Percentiles rank a stretch among this genome's conserved stretches.
Evolutionary conservation across 2,797 vertebrate species (phyloP).

Genomic region (Lutjanus campechanus): DNA sequence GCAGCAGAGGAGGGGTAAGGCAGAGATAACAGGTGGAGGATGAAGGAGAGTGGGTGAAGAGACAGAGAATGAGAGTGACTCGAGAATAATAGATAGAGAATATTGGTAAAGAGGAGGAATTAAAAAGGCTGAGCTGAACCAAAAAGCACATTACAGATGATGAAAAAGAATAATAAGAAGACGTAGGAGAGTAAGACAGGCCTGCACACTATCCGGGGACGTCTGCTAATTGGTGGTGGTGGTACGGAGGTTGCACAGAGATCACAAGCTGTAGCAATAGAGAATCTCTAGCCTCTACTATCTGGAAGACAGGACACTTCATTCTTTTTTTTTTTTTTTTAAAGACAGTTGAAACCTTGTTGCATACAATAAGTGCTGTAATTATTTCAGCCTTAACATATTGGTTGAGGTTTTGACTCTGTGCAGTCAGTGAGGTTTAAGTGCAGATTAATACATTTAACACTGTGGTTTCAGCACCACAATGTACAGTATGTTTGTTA

Average conservation of each 20-base stretch:
- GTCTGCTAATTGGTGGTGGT: conserved; percentile 54
- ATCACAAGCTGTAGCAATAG: conserved; percentile 31
- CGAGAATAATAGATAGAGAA: conserved; percentile 31
- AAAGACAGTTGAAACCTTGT: conserved; percentile 2
- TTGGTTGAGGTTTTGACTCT: conserved; percentile 13
- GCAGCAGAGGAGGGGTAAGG: conserved; percentile 1
- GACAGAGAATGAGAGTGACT: conserved; percentile 18
- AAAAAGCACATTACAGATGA: conserved; percentile 39
- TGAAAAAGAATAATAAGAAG: conserved; percentile 44
- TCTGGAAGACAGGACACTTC: conserved; percentile 6
- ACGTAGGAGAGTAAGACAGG: conserved; percentile 7
- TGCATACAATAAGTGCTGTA: background rate
- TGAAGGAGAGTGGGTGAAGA: conserved; percentile 34
- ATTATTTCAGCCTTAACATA: background rate
- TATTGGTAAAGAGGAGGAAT: conserved; percentile 38
- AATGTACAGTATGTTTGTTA: background rate
- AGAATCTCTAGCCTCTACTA: conserved; percentile 14
- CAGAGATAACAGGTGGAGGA: conserved; percentile 44
- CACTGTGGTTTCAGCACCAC: background rate
- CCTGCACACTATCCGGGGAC: conserved; percentile 31
- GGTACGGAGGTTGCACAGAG: conserved; percentile 11
- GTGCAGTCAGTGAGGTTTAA: background rate
- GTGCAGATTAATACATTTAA: conserved; percentile 5
- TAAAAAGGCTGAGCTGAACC: conserved; percentile 34
- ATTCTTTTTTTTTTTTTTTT: too few species aligned